Conservation (phyloP, 1,140 invertebrate species). For the Bombus sibiricus region DNA sequence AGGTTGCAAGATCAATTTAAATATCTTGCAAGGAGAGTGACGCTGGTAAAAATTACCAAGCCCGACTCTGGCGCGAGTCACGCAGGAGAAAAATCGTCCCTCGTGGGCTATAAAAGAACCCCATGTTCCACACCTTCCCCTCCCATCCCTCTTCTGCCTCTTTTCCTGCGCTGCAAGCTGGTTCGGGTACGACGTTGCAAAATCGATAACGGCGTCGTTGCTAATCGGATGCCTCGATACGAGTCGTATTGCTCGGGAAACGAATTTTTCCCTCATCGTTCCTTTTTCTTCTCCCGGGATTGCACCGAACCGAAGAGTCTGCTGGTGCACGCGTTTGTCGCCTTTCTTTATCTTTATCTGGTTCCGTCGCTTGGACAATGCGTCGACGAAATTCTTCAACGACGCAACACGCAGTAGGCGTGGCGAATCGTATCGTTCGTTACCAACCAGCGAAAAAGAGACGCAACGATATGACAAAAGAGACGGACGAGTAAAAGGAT, state of each 20-base stretch:
- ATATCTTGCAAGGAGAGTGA: constrained; percentile 45
- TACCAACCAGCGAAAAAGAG: constrained; percentile 16
- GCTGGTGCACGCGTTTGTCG: background rate
- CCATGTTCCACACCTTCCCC: constrained; percentile 46
- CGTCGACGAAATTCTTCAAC: constrained; percentile 29
- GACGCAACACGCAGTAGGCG: constrained; percentile 25
- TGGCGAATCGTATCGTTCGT: constrained; percentile 44
- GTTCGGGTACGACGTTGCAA: constrained; percentile 64
- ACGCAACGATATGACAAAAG: background rate
- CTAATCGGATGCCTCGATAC: constrained; percentile 62
- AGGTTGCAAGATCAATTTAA: constrained; percentile 62
- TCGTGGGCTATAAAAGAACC: constrained; percentile 65
- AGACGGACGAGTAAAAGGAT: background rate
- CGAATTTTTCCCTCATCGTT: constrained; percentile 22
- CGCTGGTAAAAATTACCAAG: constrained; percentile 35
- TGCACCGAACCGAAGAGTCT: background rate
- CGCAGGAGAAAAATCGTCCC: constrained; percentile 59
- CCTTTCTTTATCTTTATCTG: background rate
- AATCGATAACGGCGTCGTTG: constrained; percentile 67
- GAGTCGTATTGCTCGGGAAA: constrained; percentile 3
- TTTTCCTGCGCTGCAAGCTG: constrained; percentile 60
- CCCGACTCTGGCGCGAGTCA: constrained; percentile 5
- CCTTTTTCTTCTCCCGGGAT: background rate
- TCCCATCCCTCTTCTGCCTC: constrained; percentile 26
- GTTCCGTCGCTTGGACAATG: background rate